Evolutionary conservation across 2,113 vertebrate genomes (phyloP), one percentile per base, ranked within the genome.

Genomic region (Osmerus mordax): DNA sequence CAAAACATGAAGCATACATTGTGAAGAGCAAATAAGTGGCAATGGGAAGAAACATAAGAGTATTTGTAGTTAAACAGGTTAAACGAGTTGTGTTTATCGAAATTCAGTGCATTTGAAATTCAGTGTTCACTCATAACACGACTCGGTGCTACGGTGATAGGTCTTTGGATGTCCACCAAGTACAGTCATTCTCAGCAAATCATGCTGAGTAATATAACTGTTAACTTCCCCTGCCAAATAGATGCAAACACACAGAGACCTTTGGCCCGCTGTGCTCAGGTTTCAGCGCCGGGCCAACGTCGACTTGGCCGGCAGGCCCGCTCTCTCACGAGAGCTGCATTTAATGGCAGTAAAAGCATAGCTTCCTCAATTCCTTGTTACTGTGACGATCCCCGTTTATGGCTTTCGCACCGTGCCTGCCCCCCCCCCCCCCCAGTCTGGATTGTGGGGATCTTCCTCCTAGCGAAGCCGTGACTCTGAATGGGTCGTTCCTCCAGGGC

Each of bases 381-480:
- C 55, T 54, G 13, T 74, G 56, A 78, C 75, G 72, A 68, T 69
- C 61, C 16, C 21, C 73, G 81, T 71, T 84, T 36, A 12, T 14
- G 15, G 18, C 14, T 53, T 78, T 13, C 60, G 32, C 69, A 76
- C 67, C 19, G 52, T 62, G 62, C 65, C 65, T 67, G 71, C 70
- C 23, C 23, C 1, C 23, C 76, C 69, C 64, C 67, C n/a, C 9
- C 71, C 60, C 71, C 0, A 75, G 54, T n/a, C 54, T 4, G 14
- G 14, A 15, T 2, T 2, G 3, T 83, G 75, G 77, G 67, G 74
- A 71, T 70, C 59, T 56, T 74, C 21, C 55, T 32, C 64, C 41
- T 56, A 29, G 75, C 76, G 23, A 61, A 82, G 71, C 71, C 76
- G 83, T 82, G 73, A 83, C 84, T 86, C 69, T 78, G 80, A 47